Conservation (phyloP, 2,113 vertebrate species). For the Eulemur macaco region DNA sequence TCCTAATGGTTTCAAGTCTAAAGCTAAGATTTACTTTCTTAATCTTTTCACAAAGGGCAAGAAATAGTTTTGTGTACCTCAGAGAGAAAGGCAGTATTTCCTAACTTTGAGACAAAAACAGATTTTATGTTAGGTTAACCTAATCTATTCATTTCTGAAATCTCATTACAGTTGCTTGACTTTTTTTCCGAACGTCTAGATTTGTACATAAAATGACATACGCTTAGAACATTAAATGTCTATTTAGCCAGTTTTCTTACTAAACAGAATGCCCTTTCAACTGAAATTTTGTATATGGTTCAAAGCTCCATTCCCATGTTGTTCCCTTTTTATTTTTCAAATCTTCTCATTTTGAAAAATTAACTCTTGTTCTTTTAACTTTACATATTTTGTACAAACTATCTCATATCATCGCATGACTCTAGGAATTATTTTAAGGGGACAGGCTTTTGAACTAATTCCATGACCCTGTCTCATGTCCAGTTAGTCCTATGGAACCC, state of each 20-base stretch:
- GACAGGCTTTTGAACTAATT: not conserved
- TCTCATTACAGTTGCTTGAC: not conserved
- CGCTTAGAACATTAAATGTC: constrained; percentile 14
- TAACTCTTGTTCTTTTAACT: not conserved
- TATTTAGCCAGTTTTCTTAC: constrained; percentile 23
- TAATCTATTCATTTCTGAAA: not conserved
- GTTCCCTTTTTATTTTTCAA: not conserved
- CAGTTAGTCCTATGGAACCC: not conserved
- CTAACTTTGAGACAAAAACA: not conserved
- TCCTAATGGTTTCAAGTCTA: not conserved
- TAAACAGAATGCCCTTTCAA: not conserved
- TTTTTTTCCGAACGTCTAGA: constrained; percentile 46
- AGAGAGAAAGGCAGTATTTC: not conserved
- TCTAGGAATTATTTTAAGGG: not conserved
- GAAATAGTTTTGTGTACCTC: not conserved
- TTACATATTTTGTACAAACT: not conserved
- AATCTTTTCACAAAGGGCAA: not conserved
- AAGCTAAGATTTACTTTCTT: constrained; percentile 41
- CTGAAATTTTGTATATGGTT: constrained; percentile 16
- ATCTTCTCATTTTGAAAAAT: constrained; percentile 45
- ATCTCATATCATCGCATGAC: not conserved
- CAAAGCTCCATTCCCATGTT: constrained; percentile 44
- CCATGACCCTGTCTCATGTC: not conserved
- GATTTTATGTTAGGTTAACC: not conserved
- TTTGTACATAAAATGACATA: constrained; percentile 42